phyloP scores from a whole-genome alignment of 2,888 invertebrate species.

The Boloria euphrosyne region DNA sequence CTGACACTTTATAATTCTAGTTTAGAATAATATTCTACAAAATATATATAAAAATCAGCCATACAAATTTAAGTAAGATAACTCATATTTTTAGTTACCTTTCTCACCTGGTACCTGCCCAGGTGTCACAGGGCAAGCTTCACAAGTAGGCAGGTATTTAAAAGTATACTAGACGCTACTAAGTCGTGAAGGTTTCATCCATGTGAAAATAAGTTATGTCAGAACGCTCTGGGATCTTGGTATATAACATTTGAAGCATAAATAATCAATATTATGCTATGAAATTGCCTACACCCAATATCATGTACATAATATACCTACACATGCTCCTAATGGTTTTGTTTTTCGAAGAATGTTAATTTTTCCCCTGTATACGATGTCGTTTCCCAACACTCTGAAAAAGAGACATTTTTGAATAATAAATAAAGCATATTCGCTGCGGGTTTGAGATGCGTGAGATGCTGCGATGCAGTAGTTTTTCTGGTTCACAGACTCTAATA shows the following conservation, averaged over 20 bases:
- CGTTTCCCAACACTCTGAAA: constrained; percentile 54
- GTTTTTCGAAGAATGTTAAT: constrained; percentile 18
- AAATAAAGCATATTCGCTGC: constrained; percentile 53
- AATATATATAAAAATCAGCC: too few species aligned
- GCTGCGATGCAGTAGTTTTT: constrained; percentile 63
- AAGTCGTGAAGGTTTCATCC: too few species aligned
- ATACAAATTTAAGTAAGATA: too few species aligned
- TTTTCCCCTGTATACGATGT: constrained; percentile 22
- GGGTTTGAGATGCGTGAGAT: constrained; percentile 53
- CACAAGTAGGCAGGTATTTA: too few species aligned
- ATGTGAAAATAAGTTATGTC: too few species aligned
- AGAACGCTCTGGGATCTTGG: too few species aligned
- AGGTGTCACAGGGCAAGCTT: too few species aligned
- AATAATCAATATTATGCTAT: not conserved
- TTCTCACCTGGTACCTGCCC: too few species aligned
- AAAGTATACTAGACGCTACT: too few species aligned
- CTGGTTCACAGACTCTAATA: constrained; percentile 31
- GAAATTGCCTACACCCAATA: not conserved
- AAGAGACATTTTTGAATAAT: constrained; percentile 59
- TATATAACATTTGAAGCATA: not conserved
- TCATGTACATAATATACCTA: not conserved
- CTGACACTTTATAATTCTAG: too few species aligned
- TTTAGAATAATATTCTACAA: too few species aligned
- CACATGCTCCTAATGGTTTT: not conserved
- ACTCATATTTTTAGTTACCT: too few species aligned